These are phyloP conservation scores for Kryptolebias ocellatus DNA, from an alignment of 2,797 vertebrate genomes.

Conservation along the genomic window DNA sequence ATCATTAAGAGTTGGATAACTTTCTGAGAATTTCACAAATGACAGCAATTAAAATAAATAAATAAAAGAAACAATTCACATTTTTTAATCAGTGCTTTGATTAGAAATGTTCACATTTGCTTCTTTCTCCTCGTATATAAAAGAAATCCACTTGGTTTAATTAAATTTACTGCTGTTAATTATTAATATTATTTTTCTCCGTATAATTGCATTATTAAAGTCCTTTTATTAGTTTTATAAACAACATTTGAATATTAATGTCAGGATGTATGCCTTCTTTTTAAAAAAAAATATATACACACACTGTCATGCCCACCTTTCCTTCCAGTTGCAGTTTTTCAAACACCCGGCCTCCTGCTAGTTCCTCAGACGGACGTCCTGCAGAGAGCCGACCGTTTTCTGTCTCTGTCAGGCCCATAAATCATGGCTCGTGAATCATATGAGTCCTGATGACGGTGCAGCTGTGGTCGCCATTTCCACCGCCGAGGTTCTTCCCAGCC, in stretches of 20 bases:
- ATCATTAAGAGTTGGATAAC: too few species aligned
- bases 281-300: constrained; percentile 27
- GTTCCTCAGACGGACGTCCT: constrained; percentile 75
- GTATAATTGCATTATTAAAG: too few species aligned
- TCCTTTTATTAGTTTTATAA: neutral
- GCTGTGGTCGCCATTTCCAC: constrained; percentile 63
- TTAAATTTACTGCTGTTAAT: too few species aligned
- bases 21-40: too few species aligned
- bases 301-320: constrained; percentile 39
- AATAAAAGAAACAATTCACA: too few species aligned
- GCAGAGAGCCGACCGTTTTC: constrained; percentile 74
- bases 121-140: too few species aligned
- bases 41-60: too few species aligned
- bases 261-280: constrained; percentile 6
- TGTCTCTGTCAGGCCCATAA: constrained; percentile 66
- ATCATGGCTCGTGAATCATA: constrained; percentile 53
- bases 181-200: too few species aligned
- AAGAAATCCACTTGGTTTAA: too few species aligned
- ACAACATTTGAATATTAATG: constrained; percentile 10
- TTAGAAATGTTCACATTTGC: too few species aligned
- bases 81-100: too few species aligned
- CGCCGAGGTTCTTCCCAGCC: constrained; percentile 45
- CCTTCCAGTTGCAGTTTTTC: constrained; percentile 66
- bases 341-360: constrained; percentile 56
- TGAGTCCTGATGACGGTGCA: constrained; percentile 79